Evolutionary conservation across 2,113 vertebrate genomes (phyloP), one percentile per base, ranked within the genome.

Genomic region (Cavia aperea): DNA sequence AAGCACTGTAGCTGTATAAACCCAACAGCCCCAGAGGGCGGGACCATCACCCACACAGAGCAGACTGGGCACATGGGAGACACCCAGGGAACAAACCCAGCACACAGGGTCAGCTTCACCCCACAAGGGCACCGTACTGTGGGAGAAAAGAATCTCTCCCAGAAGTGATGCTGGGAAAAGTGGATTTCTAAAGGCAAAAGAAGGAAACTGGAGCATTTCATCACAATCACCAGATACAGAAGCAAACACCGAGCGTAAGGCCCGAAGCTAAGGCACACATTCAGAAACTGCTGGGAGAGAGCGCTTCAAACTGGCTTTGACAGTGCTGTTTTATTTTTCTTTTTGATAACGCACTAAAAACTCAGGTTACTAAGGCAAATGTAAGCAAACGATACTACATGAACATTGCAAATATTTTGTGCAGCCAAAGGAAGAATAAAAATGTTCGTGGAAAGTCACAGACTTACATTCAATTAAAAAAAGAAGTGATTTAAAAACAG

Each of bases 251-350:
- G 16, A 8, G 21, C 6, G 5, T 24, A 23, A n/a, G 78, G 54
- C 19, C 9, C 0, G 1, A 58, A 14, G 2, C 78, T 23, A 0
- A 12, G 19, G 51, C 6, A 56, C 9, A 33, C 31, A 5, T 23
- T 11, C 70, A 24, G 36, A 31, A 19, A 81, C 6, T 12, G 23
- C 46, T 11, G 39, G 75, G 7, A 6, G 14, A 72, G 33, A 24
- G 5, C 19, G 13, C 33, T 1, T 60, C 12, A 11, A 7, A 26
- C 7, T 60, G 36, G 14, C 36, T 14, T 23, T 24, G 33, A 14
- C 12, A n/a, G 6, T 56, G 3, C 36, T 19, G 23, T 60, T 60
- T 16, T 60, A 39, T 82, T 26, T 60, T 12, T 12, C 36, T 70
- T 36, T 70, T n/a, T 70, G 66, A 19, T 54, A 54, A 51, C 49